Evolutionary conservation across 2,113 vertebrate genomes (phyloP), one percentile per base, ranked within the genome.

Genomic region (Phyllopteryx taeniolatus): DNA sequence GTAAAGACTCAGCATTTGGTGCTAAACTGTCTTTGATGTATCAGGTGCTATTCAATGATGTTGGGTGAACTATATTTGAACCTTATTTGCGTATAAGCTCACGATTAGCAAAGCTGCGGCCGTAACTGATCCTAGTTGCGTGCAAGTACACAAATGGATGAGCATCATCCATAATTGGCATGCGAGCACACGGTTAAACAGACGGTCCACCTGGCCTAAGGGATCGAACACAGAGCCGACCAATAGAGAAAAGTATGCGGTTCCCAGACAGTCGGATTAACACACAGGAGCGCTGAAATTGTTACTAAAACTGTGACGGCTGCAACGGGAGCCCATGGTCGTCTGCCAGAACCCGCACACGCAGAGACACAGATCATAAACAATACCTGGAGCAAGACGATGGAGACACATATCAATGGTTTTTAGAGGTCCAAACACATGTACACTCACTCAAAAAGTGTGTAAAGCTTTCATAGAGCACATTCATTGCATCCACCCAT

Each of bases 231-330:
- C 27, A 39, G 73, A 49, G 43, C 46, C 12, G 27, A 53, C 27
- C 63, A 15, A 66, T 27, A 20, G 43, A 20, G 42, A 70, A 76
- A 64, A 74, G 33, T 47, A 57, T 47, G 70, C 63, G 80, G 60
- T 51, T 84, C 42, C 0, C 5, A 35, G 66, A 85, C 77, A 80
- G 85, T 73, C 86, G 76, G 80, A 85, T 90, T 83, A 81, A 80
- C 69, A 76, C 83, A 79, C 74, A 80, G 76, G 79, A 71, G 78
- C 74, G 62, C 57, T 84, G 70, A 76, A 82, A 79, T 68, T 70
- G 54, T 63, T 73, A 68, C 68, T 79, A 76, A 81, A 83, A 85
- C 83, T 79, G 74, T 73, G 79, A 77, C 63, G 14, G 64, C 61
- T 73, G 85, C 78, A 86, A 80, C 79, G 66, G 68, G 61, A 56